Evolutionary conservation across 2,113 vertebrate species (phyloP).

Genomic region (Paratilapia polleni): DNA sequence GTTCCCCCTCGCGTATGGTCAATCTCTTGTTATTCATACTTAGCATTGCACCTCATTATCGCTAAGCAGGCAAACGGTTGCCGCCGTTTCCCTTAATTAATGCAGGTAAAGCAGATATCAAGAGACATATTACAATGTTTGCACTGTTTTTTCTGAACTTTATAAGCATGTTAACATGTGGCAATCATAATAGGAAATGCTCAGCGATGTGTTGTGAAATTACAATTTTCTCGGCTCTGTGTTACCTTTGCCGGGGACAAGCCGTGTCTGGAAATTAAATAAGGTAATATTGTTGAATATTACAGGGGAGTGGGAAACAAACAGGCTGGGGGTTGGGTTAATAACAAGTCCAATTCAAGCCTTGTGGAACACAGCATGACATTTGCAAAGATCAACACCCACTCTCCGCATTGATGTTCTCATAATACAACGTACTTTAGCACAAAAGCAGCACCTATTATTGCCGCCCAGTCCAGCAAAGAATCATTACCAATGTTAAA

Average conservation of each 20-base stretch:
- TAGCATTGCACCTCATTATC: slow-evolving; percentile 53
- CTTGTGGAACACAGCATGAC: slow-evolving; percentile 64
- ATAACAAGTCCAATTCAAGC: slow-evolving; percentile 50
- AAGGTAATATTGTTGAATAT: slow-evolving; percentile 36
- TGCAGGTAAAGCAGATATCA: slow-evolving; percentile 47
- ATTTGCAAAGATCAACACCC: slow-evolving; percentile 75
- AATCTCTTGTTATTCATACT: slow-evolving; percentile 56
- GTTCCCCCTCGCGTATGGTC: slow-evolving; percentile 36
- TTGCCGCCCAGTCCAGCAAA: not conserved
- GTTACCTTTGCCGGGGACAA: slow-evolving; percentile 9
- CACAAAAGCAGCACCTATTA: slow-evolving; percentile 44
- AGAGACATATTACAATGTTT: slow-evolving; percentile 29
- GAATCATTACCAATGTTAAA: slow-evolving; percentile 39
- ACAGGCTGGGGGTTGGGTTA: slow-evolving; percentile 24
- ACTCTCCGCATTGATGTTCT: slow-evolving; percentile 62
- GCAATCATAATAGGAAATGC: slow-evolving; percentile 17
- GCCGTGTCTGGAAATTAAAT: slow-evolving; percentile 35
- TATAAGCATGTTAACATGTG: slow-evolving; percentile 30
- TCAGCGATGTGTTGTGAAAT: slow-evolving; percentile 41
- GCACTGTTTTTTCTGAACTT: slow-evolving; percentile 9
- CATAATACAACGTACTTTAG: slow-evolving; percentile 48
- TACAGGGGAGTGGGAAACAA: slow-evolving; percentile 31
- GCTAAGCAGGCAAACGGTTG: slow-evolving; percentile 35
- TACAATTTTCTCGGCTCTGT: slow-evolving; percentile 12
- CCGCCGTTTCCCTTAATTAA: slow-evolving; percentile 43